Conservation (phyloP, 53 echinoderm and acorn worm genomes). For the Henricia sp. region DNA sequence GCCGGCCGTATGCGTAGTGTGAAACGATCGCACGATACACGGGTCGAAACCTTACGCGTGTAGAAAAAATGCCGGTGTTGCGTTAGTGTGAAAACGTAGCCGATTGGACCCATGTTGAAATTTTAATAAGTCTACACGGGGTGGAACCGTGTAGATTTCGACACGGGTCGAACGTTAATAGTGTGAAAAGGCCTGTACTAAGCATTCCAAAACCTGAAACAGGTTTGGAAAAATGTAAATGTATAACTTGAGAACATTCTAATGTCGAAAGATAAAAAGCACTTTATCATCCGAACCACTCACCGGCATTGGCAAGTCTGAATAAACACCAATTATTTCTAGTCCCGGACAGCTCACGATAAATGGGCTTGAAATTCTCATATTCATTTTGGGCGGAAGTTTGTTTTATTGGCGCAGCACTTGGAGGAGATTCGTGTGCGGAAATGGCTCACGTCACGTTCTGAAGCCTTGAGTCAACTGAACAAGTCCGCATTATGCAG, state of each 20-base stretch:
- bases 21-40: no score
- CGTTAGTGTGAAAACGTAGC: no score
- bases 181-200: no score
- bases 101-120: no score
- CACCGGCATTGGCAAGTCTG: not conserved
- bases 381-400: slow-evolving; percentile 27
- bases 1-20: no score
- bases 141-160: no score
- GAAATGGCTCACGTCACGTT: not conserved
- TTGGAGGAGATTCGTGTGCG: not conserved
- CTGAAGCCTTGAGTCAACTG: slow-evolving; percentile 17
- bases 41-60: no score
- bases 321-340: slow-evolving; percentile 32
- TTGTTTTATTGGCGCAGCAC: slow-evolving; percentile 15
- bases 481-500: not conserved
- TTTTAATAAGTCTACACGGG: no score
- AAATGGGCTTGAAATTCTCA: slow-evolving; percentile 41
- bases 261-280: not conserved
- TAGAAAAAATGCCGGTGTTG: no score
- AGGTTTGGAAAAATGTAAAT: no score
- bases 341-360: slow-evolving; percentile 6
- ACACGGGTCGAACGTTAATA: no score
- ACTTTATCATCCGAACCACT: not conserved
- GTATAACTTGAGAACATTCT: not conserved
- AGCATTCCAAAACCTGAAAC: no score